These are phyloP conservation scores for Aythya baeri DNA, from an alignment of 2,113 vertebrate species.

Conservation along the genomic window DNA sequence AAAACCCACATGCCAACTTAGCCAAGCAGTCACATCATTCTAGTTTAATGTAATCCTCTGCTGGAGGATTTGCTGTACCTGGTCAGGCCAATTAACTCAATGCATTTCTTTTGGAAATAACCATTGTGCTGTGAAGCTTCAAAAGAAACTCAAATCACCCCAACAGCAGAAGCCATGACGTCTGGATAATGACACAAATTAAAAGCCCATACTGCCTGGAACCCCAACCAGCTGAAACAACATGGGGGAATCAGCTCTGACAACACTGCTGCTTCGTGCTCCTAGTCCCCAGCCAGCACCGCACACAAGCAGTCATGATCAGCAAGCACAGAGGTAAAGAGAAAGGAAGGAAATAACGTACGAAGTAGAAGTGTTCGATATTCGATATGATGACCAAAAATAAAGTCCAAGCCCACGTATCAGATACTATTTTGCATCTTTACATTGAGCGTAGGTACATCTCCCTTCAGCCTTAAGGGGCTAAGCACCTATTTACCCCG, in stretches of 20 bases:
- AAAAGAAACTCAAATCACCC: neutral
- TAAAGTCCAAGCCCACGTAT: fast-evolving
- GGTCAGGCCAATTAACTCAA: neutral
- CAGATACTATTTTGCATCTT: neutral
- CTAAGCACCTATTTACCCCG: neutral
- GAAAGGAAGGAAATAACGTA: neutral
- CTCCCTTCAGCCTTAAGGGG: neutral
- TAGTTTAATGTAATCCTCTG: neutral
- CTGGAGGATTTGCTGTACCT: neutral
- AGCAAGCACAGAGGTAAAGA: neutral
- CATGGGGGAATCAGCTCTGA: neutral
- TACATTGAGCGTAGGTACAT: neutral
- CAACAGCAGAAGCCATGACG: neutral
- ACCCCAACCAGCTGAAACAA: neutral
- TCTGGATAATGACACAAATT: neutral
- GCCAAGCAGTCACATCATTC: neutral
- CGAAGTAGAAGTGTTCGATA: neutral
- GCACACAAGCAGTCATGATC: neutral
- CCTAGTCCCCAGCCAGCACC: neutral
- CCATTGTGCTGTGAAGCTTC: neutral
- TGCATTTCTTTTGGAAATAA: neutral
- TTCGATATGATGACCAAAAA: neutral
- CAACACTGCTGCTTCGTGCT: neutral
- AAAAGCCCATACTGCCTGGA: neutral
- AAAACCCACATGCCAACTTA: neutral